Base-by-base conservation (phyloP, 2,797 vertebrate genomes). In the Microcaecilia unicolor region DNA sequence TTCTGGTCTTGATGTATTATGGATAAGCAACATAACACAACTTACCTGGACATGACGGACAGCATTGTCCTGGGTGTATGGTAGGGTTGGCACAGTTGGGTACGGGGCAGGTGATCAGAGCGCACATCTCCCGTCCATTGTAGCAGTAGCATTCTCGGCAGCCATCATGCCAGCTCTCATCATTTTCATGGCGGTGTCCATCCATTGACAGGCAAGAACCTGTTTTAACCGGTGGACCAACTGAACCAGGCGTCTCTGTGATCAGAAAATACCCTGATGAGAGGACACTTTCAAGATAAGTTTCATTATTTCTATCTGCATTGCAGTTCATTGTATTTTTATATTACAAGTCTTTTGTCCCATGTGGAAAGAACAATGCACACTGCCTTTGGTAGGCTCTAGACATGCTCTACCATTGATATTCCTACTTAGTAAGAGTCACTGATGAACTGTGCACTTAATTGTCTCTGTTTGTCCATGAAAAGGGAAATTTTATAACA, bases 131-230 rank as follows among this genome's bases (percentile, higher is more conserved):
- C 36, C 88, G 72, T 14, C 87, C 85, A 0, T 59, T 83, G 44
- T 86, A 85, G 38, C 90, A 92, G 64, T 86, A 92, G 48, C 90
- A 92, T 5, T 92, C 87, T n/a, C 90, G 80, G 69, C 90, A 92
- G 37, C 90, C 89, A 4, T 92, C 89, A 1, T 92, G 86, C 90
- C 90, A 92, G 44, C 74, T 90, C 44, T 92, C 88, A 28, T 88
- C 83, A 1, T 80, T 86, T 52, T 84, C 84, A 2, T 91, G 89
- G 18, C 84, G 83, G 15, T 74, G 84, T 18, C 90, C 90, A 9
- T 92, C 89, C 85, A 90, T 83, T 23, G 89, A 91, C 38, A 92
- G 68, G 55, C 90, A 92, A 1, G 85, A 81, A 48, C 81, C 83
- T 12, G 72, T 64, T 54, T 84, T 84, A 33, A 80, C 42, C 0